Conservation (phyloP, 2,113 vertebrate genomes). For the Eupsittula cactorum region DNA sequence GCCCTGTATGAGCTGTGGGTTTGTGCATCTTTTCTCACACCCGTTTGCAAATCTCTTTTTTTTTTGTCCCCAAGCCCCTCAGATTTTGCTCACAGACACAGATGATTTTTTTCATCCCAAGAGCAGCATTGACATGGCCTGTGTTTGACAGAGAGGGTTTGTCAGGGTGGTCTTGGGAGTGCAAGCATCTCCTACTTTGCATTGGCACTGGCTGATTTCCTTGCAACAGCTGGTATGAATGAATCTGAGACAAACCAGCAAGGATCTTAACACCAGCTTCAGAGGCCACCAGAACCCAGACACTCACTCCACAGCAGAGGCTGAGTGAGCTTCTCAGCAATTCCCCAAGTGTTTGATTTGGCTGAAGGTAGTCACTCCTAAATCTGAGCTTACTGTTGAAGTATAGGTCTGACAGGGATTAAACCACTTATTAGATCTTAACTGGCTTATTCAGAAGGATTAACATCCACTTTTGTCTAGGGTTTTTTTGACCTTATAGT, state of each 20-base stretch:
- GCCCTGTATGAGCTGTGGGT: neutral
- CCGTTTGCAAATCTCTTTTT: neutral
- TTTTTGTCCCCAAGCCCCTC: neutral
- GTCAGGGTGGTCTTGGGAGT: neutral
- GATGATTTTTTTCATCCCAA: accelerated
- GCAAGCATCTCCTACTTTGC: neutral
- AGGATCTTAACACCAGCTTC: neutral
- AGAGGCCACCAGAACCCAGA: neutral
- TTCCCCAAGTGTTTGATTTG: neutral
- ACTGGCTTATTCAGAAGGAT: neutral
- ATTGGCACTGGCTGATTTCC: neutral
- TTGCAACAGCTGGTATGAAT: neutral
- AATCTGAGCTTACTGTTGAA: neutral
- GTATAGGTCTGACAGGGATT: neutral
- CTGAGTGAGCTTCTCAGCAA: neutral
- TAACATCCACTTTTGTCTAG: neutral
- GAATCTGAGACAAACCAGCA: neutral
- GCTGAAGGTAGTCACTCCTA: neutral
- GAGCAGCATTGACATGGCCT: neutral
- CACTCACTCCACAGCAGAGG: neutral
- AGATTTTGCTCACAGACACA: neutral
- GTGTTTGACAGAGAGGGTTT: neutral
- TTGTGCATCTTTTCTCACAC: neutral
- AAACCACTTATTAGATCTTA: neutral
- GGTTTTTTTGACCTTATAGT: neutral